Evolutionary conservation across 2,888 invertebrate species (phyloP), one percentile per base, ranked within the genome.

Genomic region (Gastrophysa polygoni): DNA sequence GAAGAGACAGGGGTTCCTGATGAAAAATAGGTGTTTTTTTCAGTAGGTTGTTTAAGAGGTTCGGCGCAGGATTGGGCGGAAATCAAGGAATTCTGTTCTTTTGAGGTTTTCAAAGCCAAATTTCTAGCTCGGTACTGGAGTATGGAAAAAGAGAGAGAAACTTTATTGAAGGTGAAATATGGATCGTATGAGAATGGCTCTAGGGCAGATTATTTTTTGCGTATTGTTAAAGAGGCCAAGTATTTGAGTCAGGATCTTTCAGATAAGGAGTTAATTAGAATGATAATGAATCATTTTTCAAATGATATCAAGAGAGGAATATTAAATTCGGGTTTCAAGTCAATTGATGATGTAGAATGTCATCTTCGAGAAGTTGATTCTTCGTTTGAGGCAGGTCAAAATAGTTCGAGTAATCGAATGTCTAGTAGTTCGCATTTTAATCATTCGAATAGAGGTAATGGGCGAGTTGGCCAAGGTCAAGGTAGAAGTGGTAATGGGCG

Each of bases 261-360:
- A 7, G 46, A 46, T 1, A 10, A 17, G 17, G 20, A 46, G 17
- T 46, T 46, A 1, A 17, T 46, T 18, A 46, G 17, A 11, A 46
- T 46, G 18, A 17, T 46, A 3, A 24, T 24, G 7, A 24, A 24
- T 24, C 24, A 24, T 24, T 24, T 24, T 24, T 7, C 55, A 46
- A 44, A 46, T 55, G 24, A 55, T 55, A 44, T 44, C 5, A 28
- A 24, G 24, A 44, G 28, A 55, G 46, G 46, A 43, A 55, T 55
- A 43, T 28, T 14, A n/a, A 14, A 10, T 20, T 34, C 44, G 43
- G 24, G 24, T 24, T 24, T 24, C 7, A 3, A 7, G 24, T 24
- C 24, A 7, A 24, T 24, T 24, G 24, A 24, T 24, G 24, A 24
- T 24, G 24, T 24, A 7, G 24, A 24, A 7, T 24, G 24, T 24